Percentiles rank a stretch among this genome's conserved stretches.
Conservation (phyloP, 2,888 invertebrate species). For the Himalopsyche anomala region DNA sequence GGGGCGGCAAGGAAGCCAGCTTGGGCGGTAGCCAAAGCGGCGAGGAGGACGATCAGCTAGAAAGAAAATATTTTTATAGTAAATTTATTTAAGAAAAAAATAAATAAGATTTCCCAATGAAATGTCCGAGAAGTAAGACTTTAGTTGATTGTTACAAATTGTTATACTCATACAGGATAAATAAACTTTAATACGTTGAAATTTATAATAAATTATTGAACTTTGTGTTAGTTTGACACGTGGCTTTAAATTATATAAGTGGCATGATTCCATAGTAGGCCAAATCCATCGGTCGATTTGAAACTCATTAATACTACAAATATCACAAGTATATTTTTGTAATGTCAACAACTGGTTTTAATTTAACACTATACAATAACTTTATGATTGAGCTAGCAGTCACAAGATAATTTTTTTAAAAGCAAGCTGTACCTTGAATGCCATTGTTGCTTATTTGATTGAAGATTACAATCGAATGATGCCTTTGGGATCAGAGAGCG, state of each 20-base stretch:
- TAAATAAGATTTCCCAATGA: no score
- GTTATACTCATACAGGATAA: no score
- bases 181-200: no score
- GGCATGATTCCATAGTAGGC: not conserved
- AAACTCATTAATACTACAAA: not conserved
- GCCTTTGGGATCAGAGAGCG: slow-evolving; percentile 56
- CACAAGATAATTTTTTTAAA: slow-evolving; percentile 41
- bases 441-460: slow-evolving; percentile 66
- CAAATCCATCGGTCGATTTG: not conserved
- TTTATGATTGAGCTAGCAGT: slow-evolving; percentile 44
- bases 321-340: not conserved
- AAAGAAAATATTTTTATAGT: slow-evolving; percentile 42
- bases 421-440: slow-evolving; percentile 67
- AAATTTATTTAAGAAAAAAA: no score
- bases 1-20: slow-evolving; percentile 60
- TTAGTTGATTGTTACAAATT: no score
- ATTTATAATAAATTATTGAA: no score
- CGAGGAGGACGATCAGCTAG: slow-evolving; percentile 63
- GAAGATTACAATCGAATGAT: slow-evolving; percentile 65
- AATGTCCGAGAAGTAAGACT: no score
- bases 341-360: not conserved
- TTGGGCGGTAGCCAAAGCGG: slow-evolving; percentile 64
- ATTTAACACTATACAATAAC: not conserved
- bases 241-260: not conserved
- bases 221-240: no score